These are phyloP conservation scores for Sipha maydis DNA, from an alignment of 2,888 invertebrate species.

Conservation along the genomic window DNA sequence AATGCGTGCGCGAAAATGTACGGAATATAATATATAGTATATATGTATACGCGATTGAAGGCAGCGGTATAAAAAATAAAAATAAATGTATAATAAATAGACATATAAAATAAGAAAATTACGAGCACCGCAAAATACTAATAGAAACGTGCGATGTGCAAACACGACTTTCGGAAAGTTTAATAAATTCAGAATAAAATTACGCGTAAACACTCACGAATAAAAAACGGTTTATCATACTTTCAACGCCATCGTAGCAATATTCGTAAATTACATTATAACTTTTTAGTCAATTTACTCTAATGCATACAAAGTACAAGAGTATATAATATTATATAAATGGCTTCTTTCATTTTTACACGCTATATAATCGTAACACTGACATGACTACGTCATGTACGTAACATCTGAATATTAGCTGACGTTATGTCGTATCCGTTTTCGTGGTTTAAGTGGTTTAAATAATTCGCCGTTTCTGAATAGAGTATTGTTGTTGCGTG, in stretches of 20 bases:
- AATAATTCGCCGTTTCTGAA: no score
- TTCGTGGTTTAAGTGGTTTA: no score
- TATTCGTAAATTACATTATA: background rate
- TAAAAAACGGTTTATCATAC: constrained; percentile 2
- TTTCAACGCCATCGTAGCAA: background rate
- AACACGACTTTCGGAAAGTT: background rate
- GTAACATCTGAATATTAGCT: no score
- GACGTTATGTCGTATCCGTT: no score
- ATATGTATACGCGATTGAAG: no score
- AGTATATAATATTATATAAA: background rate
- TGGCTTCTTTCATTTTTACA: background rate
- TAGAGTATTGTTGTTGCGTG: no score
- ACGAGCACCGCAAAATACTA: background rate
- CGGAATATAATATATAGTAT: no score
- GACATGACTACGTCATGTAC: no score
- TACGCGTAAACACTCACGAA: background rate
- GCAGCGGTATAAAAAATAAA: background rate
- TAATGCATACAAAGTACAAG: background rate
- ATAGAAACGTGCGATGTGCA: background rate
- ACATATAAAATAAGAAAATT: background rate
- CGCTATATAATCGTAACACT: background rate
- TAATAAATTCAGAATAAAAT: background rate
- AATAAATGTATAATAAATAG: background rate
- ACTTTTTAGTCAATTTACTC: constrained; percentile 1
- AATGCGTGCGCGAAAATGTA: no score